Conservation (phyloP, 2,797 vertebrate species). For the Anguilla obscura region DNA sequence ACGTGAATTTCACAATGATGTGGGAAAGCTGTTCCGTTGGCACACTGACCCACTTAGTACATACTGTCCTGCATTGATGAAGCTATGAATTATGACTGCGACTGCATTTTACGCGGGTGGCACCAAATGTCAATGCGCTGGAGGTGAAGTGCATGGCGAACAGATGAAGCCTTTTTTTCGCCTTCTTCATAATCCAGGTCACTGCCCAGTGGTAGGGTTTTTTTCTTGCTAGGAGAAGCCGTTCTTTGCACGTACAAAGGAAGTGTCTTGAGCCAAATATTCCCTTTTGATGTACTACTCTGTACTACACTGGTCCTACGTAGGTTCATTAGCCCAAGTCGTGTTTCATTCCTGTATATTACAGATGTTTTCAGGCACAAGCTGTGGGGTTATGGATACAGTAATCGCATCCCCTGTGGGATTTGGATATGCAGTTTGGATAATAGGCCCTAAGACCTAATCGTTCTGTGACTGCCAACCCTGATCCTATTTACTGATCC, state of each 20-base stretch:
- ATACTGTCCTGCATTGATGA: conserved; percentile 1
- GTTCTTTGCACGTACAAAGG: neutral
- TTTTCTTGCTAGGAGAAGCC: neutral
- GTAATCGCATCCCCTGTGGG: neutral
- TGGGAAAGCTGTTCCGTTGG: neutral
- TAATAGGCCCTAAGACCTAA: neutral
- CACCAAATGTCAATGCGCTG: conserved; percentile 8
- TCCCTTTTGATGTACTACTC: neutral
- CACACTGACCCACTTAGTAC: neutral
- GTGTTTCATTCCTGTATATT: neutral
- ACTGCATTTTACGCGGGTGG: conserved; percentile 1
- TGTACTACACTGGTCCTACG: neutral
- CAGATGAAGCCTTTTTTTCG: neutral
- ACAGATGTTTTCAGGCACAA: neutral
- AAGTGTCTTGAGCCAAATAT: neutral
- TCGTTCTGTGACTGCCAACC: neutral
- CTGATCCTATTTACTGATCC: neutral
- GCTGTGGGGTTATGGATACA: neutral
- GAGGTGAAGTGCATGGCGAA: neutral
- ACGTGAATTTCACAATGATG: neutral
- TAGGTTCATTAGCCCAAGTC: neutral
- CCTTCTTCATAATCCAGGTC: neutral
- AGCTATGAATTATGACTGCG: conserved; percentile 47
- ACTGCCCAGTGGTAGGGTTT: neutral
- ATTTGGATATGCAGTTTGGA: neutral